Base-by-base conservation (phyloP, 2,888 invertebrate genomes). In the Hydrotaea diabolus region DNA sequence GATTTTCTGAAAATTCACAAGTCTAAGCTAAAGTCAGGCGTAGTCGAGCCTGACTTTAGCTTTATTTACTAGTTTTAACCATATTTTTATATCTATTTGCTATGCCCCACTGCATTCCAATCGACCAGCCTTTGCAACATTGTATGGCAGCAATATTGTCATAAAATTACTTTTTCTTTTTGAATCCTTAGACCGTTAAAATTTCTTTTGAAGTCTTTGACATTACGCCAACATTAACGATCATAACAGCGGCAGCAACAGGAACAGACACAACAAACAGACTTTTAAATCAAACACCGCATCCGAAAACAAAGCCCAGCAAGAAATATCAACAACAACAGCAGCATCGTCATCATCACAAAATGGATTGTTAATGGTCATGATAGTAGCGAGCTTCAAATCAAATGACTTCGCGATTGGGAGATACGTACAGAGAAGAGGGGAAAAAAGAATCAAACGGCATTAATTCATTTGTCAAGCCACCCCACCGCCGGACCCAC, bases 381-480 rank as follows among this genome's bases (percentile, higher is more conserved):
- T 15, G 69, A 46, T 69, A 17, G 46, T 46, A 46, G 69, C 21
- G 69, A 11, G 69, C 69, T 69, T 69, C 69, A 43, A 69, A 43
- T 69, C 46, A 69, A 69, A 69, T 23, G 69, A 69, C 69, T 69
- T 23, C 15, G 46, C 9, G 39, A 62, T 8, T 21, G 43, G 21
- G 23, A 59, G 31, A 31, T n/a, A n/a, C n/a, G n/a, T n/a, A n/a
- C n/a, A n/a, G n/a, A n/a, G n/a, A n/a, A n/a, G n/a, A n/a, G n/a
- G n/a, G n/a, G 31, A 31, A 31, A 31, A 36, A 36, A 72, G 75
- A 74, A 59, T 53, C 21, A 71, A 36, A 46, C 23, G 66, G 17
- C 84, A 84, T 78, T 80, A 84, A 78, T 84, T 72, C 75, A 81
- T 72, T 78, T 78, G 78, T 78, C 84, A 79, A 84, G 46, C 78